Evolutionary conservation across 2,113 vertebrate genomes (phyloP), one percentile per base, ranked within the genome.

Genomic region (Rallus limicola): DNA sequence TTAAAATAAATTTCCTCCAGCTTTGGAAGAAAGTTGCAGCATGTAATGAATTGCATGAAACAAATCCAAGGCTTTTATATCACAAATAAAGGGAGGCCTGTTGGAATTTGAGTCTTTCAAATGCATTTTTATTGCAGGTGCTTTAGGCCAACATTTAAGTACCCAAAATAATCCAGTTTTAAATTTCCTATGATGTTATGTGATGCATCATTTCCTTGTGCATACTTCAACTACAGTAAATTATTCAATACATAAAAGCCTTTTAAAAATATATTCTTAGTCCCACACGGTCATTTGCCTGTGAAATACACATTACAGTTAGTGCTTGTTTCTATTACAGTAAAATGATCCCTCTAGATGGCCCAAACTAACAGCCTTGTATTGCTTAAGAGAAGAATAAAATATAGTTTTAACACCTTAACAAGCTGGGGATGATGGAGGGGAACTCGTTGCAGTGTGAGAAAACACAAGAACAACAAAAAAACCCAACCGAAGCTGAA

Each of bases 191-290:
- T 72, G n/a, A 79, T 15, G 10, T 72, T 86, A 64, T 33, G n/a
- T 44, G 52, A 69, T 44, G 36, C 15, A 58, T 88, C 38, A 50
- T 74, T 95, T 92, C 71, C 48, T 92, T 42, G 17, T 65, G 18
- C 69, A 36, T 85, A 82, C 28, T 92, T 89, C 74, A 93, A 36
- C 67, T 74, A 20, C 56, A 95, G 58, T 48, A 67, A 94, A 90
- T 90, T 91, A 74, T 76, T 92, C 48, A 82, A 79, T 17, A 80
- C 13, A 69, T 74, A 62, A 86, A 95, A 86, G 15, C 5, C 11
- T n/a, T 78, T 72, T 4, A 9, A 8, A 2, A 31, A 17, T 6
- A 9, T 1, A 2, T 33, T 82, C 75, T 67, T 33, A 40, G 13
- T 92, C 52, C 84, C 71, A 83, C 36, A 16, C 12, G 20, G 24